phyloP scores from a whole-genome alignment of 2,888 invertebrate genomes.

The Petrophora chlorosata region DNA sequence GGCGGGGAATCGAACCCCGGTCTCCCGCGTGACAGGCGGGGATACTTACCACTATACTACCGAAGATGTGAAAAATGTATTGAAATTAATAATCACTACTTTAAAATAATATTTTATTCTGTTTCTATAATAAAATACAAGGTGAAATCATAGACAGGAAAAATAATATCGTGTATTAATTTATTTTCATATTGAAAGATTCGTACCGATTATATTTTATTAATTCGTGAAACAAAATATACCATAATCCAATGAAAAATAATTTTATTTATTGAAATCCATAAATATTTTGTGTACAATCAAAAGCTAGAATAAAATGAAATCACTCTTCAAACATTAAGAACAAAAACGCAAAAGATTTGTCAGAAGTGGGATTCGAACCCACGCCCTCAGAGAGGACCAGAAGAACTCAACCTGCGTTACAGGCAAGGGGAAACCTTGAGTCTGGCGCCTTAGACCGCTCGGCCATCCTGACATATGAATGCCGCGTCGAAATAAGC shows the following conservation, averaged over 20 bases:
- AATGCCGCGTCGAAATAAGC: slow-evolving; percentile 40
- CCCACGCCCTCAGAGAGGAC: slow-evolving; percentile 92
- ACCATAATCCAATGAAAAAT: too few relatives aligned
- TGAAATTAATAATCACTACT: slow-evolving; percentile 13
- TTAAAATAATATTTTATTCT: background rate
- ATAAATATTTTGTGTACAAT: too few relatives aligned
- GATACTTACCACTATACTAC: slow-evolving; percentile 85
- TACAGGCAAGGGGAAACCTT: slow-evolving; percentile 80
- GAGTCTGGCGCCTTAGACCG: slow-evolving; percentile 93
- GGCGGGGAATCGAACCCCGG: slow-evolving; percentile 85
- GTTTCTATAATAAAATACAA: background rate
- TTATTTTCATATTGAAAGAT: too few relatives aligned
- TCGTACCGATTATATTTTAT: too few relatives aligned
- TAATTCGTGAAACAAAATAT: too few relatives aligned
- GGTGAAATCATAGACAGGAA: too few relatives aligned
- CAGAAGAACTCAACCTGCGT: slow-evolving; percentile 87
- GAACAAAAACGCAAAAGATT: slow-evolving; percentile 59
- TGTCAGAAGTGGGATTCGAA: slow-evolving; percentile 93
- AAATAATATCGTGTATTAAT: too few relatives aligned
- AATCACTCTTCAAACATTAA: too few relatives aligned
- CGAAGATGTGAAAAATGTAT: slow-evolving; percentile 54
- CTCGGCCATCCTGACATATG: slow-evolving; percentile 91
- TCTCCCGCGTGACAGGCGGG: slow-evolving; percentile 85
- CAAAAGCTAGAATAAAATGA: too few relatives aligned
- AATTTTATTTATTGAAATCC: too few relatives aligned